Conservation (phyloP, 1,140 invertebrate genomes). For the Pseudachorutes palmiensis region DNA sequence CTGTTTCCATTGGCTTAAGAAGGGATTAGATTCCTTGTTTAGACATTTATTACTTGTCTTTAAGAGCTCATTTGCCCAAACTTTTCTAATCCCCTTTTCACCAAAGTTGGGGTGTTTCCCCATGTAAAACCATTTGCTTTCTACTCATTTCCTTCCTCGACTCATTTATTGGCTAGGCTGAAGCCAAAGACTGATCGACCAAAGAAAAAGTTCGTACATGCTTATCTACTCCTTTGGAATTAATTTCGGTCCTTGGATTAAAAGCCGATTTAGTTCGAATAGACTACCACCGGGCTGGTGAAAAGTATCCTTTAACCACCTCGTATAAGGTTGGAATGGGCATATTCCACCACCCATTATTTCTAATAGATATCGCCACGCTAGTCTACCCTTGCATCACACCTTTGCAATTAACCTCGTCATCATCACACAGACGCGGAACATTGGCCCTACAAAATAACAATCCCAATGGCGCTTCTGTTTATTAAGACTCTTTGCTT, state of each 20-base stretch:
- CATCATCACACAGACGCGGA: too few relatives aligned
- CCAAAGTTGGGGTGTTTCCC: not conserved
- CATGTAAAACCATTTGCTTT: not conserved
- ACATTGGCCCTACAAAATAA: too few relatives aligned
- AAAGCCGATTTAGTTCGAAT: slow-evolving; percentile 33
- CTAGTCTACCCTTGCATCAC: too few relatives aligned
- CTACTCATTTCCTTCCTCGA: not conserved
- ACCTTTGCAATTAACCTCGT: too few relatives aligned
- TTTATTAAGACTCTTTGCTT: too few relatives aligned
- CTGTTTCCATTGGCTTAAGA: not conserved
- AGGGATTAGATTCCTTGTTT: slow-evolving; percentile 2
- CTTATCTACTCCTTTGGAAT: slow-evolving; percentile 35
- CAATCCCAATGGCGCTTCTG: too few relatives aligned
- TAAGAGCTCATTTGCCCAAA: slow-evolving; percentile 9
- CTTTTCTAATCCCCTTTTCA: not conserved
- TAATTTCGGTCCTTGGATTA: slow-evolving; percentile 34
- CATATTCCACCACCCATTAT: too few relatives aligned
- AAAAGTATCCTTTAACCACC: slow-evolving; percentile 2
- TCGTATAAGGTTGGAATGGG: too few relatives aligned
- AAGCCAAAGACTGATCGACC: not conserved
- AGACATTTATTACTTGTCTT: not conserved
- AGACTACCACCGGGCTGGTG: too few relatives aligned
- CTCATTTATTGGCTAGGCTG: not conserved
- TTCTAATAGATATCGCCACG: too few relatives aligned
- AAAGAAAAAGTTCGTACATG: slow-evolving; percentile 26